Conservation (phyloP, 2,888 invertebrate species). For the Physocephala rufipes region DNA sequence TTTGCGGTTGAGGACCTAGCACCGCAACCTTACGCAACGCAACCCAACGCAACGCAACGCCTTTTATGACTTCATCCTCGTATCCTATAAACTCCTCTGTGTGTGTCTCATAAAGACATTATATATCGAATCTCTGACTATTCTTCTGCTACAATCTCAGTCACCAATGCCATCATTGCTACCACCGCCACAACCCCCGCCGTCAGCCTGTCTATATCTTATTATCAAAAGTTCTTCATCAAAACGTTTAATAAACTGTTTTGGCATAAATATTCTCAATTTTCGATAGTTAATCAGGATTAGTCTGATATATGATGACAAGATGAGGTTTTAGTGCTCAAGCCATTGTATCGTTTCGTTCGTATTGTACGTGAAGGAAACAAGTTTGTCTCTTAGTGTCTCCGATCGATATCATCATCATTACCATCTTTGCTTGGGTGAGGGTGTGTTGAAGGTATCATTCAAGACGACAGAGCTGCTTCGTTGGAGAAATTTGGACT, state of each 20-base stretch:
- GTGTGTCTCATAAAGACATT: not conserved
- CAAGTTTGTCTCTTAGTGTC: conserved; percentile 4
- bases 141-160: not conserved
- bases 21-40: too few relatives aligned
- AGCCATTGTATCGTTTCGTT: conserved; percentile 28
- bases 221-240: too few relatives aligned
- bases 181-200: not conserved
- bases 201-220: not conserved
- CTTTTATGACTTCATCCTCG: conserved; percentile 35
- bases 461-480: conserved; percentile 26
- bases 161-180: not conserved
- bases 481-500: conserved; percentile 31
- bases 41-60: not conserved
- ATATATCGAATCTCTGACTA: not conserved
- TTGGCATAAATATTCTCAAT: conserved; percentile 45
- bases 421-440: not conserved
- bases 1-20: conserved; percentile 9
- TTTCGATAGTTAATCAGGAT: conserved; percentile 58
- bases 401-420: conserved; percentile 18
- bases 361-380: not conserved
- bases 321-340: conserved; percentile 48
- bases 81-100: conserved; percentile 23
- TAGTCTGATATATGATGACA: conserved; percentile 60
- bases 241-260: conserved; percentile 41
- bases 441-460: conserved; percentile 7